Evolutionary conservation across 2,888 invertebrate genomes (phyloP), one percentile per base, ranked within the genome.

Genomic region (Eudasyphora cyanicolor): DNA sequence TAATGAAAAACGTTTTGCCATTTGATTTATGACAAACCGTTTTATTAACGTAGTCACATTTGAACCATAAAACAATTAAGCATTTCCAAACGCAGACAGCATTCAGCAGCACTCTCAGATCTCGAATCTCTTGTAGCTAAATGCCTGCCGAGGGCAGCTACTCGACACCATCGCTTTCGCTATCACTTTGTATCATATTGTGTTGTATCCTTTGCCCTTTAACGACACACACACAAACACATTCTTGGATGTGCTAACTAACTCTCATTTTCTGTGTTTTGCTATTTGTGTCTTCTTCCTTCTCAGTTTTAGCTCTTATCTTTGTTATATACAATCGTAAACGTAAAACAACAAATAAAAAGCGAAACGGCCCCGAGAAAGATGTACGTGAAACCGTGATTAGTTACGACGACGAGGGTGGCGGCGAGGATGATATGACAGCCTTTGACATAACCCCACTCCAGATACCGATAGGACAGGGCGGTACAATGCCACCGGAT

Each of bases 391-490:
- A 99, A 92, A 99, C 99, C 92, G 98, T 99, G 89, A 98, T 99
- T 91, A 98, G 98, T 93, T 99, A 99, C 89, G 98, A 99, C 89
- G 99, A 99, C 90, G 99, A 99, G 93, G 97, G 97, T 38, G 99
- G 99, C 89, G 99, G 99, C 87, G 98, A 99, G 92, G 99, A 99
- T 89, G 99, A 99, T 92, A 99, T 99, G 97, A 98, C 99, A 67
- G 98, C 98, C 24, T 99, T 99, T 93, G 99, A 99, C 91, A 99
- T 99, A 90, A 98, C 98, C 19, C 98, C 98, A 19, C 94, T 99
- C 69, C 97, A 99, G 92, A 99, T 98, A 92, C 98, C 98, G 49
- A 96, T 98, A 87, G 97, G 97, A 86, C 90, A 89, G 75, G 86
- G 86, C 62, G 97, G 97, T 89, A 96, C 96, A 14, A 94, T 97